Base-by-base conservation (phyloP, 53 echinoderm and acorn worm species). In the Patiria pectinifera region DNA sequence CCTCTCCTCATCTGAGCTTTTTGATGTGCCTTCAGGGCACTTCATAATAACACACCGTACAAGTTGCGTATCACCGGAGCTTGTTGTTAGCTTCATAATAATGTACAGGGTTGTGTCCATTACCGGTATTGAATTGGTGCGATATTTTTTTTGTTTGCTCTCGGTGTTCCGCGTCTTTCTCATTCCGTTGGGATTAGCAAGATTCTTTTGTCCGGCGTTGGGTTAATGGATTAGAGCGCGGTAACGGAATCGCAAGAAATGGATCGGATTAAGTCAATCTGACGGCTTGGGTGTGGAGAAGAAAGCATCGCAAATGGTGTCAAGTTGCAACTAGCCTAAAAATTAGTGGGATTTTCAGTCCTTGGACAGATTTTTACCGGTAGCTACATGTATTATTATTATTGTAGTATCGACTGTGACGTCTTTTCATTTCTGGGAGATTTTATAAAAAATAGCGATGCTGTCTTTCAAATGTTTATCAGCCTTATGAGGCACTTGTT, bases 161-260 rank as follows among this genome's bases (percentile, higher is more conserved):
- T 1, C 22, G 47, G 71, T 19, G 2, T 85, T 18, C 45, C 45
- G 45, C 62, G 18, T 22, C 60, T 43, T 62, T 46, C 45, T 4
- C 85, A 24, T 69, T 46, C 69, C 48, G 12, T 21, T 72, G 49
- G 86, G 53, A 49, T 71, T 25, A 86, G 35, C 74, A 24, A 23
- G 11, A 23, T 21, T 75, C 53, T 76, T 71, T 53, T 74, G 71
- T 89, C 78, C 14, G 18, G 25, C 11, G 47, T 77, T 44, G 60
- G 63, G 61, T 59, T 89, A 89, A 89, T 89, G 89, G 89, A 89
- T 89, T 89, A 78, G 45, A n/a, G 59, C 60, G 24, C 21, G 89
- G 78, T 77, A 89, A 77, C 60, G 44, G 76, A 77, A 89, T 78
- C 78, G 2, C 78, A 6, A 61, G 89, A 35, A 61, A 62, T 77